Evolutionary conservation across 1,140 invertebrate genomes (phyloP), one percentile per base, ranked within the genome.

Genomic region (Drosophila parabipectinata): DNA sequence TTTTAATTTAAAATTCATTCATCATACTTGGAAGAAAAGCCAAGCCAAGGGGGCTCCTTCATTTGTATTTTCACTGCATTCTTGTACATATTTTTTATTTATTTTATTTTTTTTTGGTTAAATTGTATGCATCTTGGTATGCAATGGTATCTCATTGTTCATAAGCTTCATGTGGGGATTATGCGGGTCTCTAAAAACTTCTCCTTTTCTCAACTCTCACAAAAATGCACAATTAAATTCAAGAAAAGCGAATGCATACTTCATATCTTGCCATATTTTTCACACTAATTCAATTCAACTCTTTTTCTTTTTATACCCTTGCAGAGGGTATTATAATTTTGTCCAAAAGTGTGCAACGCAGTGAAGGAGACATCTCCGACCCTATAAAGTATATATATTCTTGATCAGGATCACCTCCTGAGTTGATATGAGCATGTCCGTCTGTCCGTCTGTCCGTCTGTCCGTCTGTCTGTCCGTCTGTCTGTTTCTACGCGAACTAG

Each of bases 1-100:
- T 71, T 85, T 88, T 68, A 71, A 88, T 87, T 87, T 81, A 87
- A 85, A 85, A 85, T 85, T 82, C 82, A 85, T 85, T 85, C 78
- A 82, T 85, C 82, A 85, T 85, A 82, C 82, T 78, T 80, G 84
- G 55, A 63, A 45, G 24, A 45, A 30, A 37, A 12, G 41, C 15
- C 3, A 53, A 50, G 56, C 34, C n/a, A 7, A n/a, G 45, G 57
- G 34, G 15, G 21, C 15, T 83, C 76, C 80, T 83, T 83, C 80
- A 84, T 83, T 83, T 84, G 77, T 83, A 67, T 76, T 84, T 71
- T 62, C 39, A 62, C 56, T 72, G 67, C 80, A 85, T 51, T 73
- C 78, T 60, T 74, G 52, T 47, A 14, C 58, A 15, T 18, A 24
- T 48, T 30, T 58, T 10, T 32, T 34, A 21, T 10, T 53, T 45